Conservation (phyloP, 2,113 vertebrate species). For the Oenanthe oenanthe region DNA sequence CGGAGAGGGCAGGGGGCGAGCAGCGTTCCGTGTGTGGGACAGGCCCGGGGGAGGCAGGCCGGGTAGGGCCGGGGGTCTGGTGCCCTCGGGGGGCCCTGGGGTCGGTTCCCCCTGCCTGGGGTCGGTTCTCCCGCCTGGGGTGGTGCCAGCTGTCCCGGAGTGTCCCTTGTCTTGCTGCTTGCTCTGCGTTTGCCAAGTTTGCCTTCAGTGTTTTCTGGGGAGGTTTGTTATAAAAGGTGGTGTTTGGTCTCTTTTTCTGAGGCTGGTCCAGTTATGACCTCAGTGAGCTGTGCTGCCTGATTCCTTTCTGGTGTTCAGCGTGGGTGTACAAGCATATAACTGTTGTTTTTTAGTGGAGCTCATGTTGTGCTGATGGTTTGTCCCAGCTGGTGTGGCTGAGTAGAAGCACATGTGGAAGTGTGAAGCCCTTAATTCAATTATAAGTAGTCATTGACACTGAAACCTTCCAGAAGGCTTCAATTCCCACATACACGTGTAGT, state of each 20-base stretch:
- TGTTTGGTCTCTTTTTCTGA: neutral
- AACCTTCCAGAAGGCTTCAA: neutral
- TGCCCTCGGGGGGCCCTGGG: neutral
- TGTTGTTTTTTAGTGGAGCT: neutral
- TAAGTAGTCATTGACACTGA: neutral
- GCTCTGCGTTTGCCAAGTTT: no score
- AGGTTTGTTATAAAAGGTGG: rapidly evolving
- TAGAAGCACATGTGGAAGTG: neutral
- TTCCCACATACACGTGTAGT: neutral
- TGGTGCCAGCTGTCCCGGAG: rapidly evolving
- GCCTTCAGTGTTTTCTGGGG: neutral
- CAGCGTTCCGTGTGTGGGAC: neutral
- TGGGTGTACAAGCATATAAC: rapidly evolving
- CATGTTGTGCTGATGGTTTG: neutral
- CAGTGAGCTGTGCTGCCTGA: neutral
- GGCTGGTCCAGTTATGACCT: rapidly evolving
- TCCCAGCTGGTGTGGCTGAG: neutral
- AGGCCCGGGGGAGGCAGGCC: no score
- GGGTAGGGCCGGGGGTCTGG: rapidly evolving
- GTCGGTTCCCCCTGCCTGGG: rapidly evolving
- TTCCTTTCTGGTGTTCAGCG: rapidly evolving
- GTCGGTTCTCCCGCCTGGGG: rapidly evolving
- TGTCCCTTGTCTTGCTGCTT: neutral
- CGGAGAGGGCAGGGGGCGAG: rapidly evolving
- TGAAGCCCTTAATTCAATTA: neutral